Evolutionary conservation across 1,140 invertebrate genomes (phyloP).

Genomic region (Formica exsecta): DNA sequence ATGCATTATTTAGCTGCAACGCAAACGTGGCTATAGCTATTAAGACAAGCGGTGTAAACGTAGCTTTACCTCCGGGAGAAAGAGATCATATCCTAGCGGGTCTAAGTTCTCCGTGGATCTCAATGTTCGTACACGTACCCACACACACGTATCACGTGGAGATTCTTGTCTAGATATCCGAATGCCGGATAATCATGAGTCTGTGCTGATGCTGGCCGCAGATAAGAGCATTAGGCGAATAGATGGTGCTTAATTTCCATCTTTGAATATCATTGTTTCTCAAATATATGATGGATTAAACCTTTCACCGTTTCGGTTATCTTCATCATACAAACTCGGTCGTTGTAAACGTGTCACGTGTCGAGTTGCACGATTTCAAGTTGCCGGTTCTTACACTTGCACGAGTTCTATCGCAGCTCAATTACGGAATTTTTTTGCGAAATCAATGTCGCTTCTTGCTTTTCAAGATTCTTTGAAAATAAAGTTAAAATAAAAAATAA

Average conservation of each 20-base stretch:
- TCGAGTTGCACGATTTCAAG: background rate
- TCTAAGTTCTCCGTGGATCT: background rate
- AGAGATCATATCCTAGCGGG: background rate
- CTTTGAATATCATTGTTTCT: background rate
- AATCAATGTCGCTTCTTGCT: background rate
- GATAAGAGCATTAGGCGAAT: background rate
- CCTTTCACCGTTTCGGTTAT: background rate
- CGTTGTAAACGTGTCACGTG: background rate
- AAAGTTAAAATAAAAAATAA: too few species aligned
- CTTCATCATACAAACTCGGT: background rate
- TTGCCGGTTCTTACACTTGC: background rate
- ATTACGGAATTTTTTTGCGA: background rate
- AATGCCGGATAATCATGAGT: constrained; percentile 4
- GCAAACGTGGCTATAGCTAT: background rate
- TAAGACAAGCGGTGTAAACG: constrained; percentile 25
- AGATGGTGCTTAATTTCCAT: background rate
- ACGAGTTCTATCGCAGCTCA: background rate
- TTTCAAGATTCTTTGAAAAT: background rate
- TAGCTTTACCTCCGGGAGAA: background rate
- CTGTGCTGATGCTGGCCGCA: background rate
- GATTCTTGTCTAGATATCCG: background rate
- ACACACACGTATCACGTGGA: background rate
- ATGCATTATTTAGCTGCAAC: constrained; percentile 24
- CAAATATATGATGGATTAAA: background rate
- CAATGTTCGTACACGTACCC: background rate